A percentile compares a stretch with the other conserved stretches of the same genome.
phyloP scores from a whole-genome alignment of 2,888 invertebrate species.

The Eupithecia abbreviata region DNA sequence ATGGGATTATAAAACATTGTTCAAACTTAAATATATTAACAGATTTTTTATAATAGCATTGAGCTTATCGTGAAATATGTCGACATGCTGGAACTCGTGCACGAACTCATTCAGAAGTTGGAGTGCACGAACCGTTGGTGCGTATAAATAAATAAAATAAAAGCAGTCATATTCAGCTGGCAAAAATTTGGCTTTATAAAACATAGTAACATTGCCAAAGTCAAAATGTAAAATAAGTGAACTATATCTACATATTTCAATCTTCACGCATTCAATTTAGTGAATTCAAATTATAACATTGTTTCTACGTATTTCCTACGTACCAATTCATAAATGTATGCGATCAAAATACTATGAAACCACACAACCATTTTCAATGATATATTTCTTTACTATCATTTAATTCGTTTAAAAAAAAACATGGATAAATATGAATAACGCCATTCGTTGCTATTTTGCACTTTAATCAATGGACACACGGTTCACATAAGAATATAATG shows the following conservation, averaged over 20 bases:
- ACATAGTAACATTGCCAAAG: not conserved
- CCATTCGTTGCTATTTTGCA: not conserved
- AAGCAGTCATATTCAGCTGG: not conserved
- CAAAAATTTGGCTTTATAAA: not conserved
- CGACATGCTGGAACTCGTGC: too few relatives aligned
- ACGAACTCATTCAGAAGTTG: too few relatives aligned
- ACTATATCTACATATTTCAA: not conserved
- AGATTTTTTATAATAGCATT: too few relatives aligned
- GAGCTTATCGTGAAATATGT: too few relatives aligned
- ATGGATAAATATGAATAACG: not conserved
- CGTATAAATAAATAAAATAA: too few relatives aligned
- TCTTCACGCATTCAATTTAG: not conserved
- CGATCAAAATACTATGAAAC: slow-evolving; percentile 16
- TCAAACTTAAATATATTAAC: too few relatives aligned
- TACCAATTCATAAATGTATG: slow-evolving; percentile 17
- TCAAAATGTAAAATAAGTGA: not conserved
- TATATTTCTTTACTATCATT: slow-evolving; percentile 3
- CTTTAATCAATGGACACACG: not conserved
- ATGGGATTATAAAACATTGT: too few relatives aligned
- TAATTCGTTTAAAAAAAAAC: not conserved
- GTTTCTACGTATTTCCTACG: slow-evolving; percentile 28
- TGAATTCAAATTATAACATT: not conserved
- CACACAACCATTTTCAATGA: slow-evolving; percentile 27
- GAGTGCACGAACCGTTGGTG: too few relatives aligned
- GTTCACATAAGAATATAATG: not conserved